Evolutionary conservation across 2,797 vertebrate genomes (phyloP).

Genomic region (Rhinogobio ventralis): DNA sequence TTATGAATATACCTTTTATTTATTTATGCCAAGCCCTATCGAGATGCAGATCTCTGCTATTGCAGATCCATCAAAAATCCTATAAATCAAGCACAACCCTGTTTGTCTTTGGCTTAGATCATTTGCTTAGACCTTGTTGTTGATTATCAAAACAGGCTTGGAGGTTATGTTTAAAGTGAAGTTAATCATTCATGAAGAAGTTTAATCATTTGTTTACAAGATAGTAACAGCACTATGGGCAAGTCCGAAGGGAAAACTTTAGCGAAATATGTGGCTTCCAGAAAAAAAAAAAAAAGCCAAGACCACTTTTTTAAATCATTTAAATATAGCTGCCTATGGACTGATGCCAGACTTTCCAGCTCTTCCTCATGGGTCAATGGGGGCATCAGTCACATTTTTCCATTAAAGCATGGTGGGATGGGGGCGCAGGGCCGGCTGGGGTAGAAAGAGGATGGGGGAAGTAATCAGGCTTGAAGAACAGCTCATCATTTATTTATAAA

Average conservation of each 20-base stretch:
- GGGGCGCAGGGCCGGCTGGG: constrained; percentile 44
- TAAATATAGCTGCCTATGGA: constrained; percentile 6
- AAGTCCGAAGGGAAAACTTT: background rate
- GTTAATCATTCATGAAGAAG: constrained; percentile 49
- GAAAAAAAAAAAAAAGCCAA: constrained; percentile 33
- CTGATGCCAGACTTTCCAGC: constrained; percentile 41
- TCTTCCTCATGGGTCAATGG: constrained; percentile 54
- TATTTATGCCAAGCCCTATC: background rate
- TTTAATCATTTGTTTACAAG: constrained; percentile 55
- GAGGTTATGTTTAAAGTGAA: constrained; percentile 35
- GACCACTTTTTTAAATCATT: constrained; percentile 10
- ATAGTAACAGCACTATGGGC: constrained; percentile 58
- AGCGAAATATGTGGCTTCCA: constrained; percentile 57
- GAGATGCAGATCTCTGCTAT: background rate
- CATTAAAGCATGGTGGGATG: constrained; percentile 57
- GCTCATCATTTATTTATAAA: constrained; percentile 76
- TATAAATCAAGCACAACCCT: constrained; percentile 6
- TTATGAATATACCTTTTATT: background rate
- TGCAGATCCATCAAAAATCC: constrained; percentile 18
- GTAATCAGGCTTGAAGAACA: constrained; percentile 63
- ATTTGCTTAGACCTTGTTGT: constrained; percentile 19
- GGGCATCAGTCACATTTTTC: constrained; percentile 57
- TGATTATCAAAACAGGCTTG: constrained; percentile 24
- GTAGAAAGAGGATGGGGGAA: constrained; percentile 53
- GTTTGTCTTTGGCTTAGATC: constrained; percentile 1